These are phyloP conservation scores for Capra hircus DNA, from an alignment of 2,113 vertebrate genomes.

Conservation along the genomic window DNA sequence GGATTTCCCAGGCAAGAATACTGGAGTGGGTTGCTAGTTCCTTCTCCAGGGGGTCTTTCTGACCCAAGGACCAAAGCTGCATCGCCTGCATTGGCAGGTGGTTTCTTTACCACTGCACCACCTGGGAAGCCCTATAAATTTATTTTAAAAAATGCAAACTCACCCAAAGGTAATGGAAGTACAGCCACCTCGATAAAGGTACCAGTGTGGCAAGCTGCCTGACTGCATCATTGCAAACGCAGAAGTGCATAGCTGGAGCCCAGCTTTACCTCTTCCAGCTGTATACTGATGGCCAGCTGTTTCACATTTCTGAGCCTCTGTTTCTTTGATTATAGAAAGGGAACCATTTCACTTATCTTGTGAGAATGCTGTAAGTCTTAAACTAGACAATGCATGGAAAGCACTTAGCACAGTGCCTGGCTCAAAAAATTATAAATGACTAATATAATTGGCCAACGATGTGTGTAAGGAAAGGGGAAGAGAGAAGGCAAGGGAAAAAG, in stretches of 20 bases:
- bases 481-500: neutral
- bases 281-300: neutral
- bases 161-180: neutral
- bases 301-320: neutral
- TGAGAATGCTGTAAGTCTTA: neutral
- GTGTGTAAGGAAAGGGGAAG: neutral
- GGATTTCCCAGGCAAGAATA: neutral
- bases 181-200: neutral
- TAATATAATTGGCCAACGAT: neutral
- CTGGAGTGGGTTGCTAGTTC: neutral
- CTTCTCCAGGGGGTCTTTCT: neutral
- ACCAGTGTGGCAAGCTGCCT: accelerated
- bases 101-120: neutral
- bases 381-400: neutral
- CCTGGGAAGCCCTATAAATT: neutral
- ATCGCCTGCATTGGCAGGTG: neutral
- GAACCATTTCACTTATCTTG: neutral
- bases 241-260: neutral
- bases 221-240: neutral
- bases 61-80: neutral
- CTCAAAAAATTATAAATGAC: neutral
- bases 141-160: neutral
- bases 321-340: neutral
- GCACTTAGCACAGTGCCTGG: neutral
- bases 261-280: neutral